Percentiles rank a stretch among this genome's conserved stretches.
Conservation (phyloP, 2,113 vertebrate species). For the Notothenia coriiceps region DNA sequence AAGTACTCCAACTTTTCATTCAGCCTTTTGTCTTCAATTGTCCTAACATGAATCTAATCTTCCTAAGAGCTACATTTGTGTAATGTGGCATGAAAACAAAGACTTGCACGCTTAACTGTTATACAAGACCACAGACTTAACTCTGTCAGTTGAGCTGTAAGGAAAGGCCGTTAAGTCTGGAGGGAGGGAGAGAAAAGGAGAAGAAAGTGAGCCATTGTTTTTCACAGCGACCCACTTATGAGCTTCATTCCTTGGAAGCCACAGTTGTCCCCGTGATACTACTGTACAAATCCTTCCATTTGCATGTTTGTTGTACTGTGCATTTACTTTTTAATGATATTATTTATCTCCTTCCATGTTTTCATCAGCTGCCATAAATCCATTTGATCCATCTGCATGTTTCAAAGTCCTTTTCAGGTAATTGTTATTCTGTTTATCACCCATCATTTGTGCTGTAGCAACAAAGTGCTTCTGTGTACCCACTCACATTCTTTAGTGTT, state of each 20-base stretch:
- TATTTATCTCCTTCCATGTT: neutral
- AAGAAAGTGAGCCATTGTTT: constrained; percentile 58
- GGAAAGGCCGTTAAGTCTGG: neutral
- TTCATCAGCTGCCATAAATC: constrained; percentile 7
- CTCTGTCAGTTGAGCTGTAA: neutral
- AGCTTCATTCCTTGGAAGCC: constrained; percentile 42
- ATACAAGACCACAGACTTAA: neutral
- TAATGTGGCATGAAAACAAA: neutral
- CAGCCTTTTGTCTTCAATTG: neutral
- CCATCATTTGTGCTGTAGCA: neutral
- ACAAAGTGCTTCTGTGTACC: neutral
- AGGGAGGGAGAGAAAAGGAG: constrained; percentile 1
- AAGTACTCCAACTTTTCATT: constrained; percentile 20
- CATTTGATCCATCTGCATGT: neutral
- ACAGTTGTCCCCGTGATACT: constrained; percentile 16
- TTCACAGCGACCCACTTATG: constrained; percentile 41
- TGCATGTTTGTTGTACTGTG: neutral
- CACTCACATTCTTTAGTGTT: constrained; percentile 1
- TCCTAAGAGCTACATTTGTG: neutral
- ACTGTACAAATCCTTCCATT: neutral
- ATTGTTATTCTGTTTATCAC: neutral
- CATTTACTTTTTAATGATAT: constrained; percentile 1
- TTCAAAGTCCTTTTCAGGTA: neutral
- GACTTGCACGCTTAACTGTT: neutral
- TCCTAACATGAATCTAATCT: neutral